Percentiles rank a stretch among this genome's conserved stretches.
Conservation (phyloP, 2,797 vertebrate genomes). For the Ambastaia sidthimunki region DNA sequence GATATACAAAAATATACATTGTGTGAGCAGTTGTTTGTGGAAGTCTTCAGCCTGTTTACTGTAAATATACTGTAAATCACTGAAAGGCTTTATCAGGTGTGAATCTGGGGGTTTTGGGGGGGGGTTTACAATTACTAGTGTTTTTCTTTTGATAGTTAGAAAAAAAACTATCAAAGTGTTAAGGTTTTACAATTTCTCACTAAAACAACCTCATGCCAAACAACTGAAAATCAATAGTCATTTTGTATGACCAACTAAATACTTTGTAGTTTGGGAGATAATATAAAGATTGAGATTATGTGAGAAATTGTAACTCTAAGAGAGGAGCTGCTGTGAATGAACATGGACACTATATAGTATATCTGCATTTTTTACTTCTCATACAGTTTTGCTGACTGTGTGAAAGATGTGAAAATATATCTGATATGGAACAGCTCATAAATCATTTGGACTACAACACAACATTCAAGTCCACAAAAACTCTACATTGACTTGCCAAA, state of each 20-base stretch:
- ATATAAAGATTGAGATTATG: no score
- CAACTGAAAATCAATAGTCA: no score
- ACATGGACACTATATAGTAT: background rate
- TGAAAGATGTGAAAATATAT: no score
- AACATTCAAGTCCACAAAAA: background rate
- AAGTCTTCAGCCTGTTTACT: background rate
- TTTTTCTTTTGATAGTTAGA: background rate
- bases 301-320: no score
- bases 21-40: background rate
- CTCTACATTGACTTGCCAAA: background rate
- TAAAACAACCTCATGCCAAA: background rate
- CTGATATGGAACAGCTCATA: background rate
- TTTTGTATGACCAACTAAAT: no score
- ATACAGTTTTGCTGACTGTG: no score
- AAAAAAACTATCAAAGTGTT: no score
- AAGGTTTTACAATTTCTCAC: background rate
- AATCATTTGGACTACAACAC: background rate
- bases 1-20: background rate
- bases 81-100: background rate
- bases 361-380: no score
- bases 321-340: no score
- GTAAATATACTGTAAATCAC: constrained; percentile 1
- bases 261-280: no score
- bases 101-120: background rate
- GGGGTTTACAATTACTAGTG: background rate